These are phyloP conservation scores for Drepana arcuata DNA, from an alignment of 1,140 invertebrate species.

Conservation along the genomic window DNA sequence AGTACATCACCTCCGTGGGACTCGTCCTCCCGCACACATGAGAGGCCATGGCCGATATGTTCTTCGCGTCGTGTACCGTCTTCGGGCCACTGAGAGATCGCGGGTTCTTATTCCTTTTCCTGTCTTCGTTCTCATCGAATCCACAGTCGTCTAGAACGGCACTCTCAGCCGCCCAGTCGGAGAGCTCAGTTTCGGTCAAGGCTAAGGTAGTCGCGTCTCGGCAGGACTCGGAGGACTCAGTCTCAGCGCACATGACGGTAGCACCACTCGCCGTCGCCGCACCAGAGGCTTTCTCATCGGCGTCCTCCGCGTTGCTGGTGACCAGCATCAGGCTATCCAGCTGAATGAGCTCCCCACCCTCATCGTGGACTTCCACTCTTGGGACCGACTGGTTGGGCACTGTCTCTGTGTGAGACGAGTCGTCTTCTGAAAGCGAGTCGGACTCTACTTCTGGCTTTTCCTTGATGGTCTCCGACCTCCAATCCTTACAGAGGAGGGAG, in stretches of 20 bases:
- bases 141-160: conserved; percentile 81
- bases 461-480: conserved; percentile 18
- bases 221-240: conserved; percentile 70
- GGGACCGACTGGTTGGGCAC: conserved; percentile 66
- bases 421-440: conserved; percentile 75
- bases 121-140: conserved; percentile 38
- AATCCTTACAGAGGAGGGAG: conserved; percentile 33
- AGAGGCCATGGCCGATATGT: conserved; percentile 38
- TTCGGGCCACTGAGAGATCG: conserved; percentile 49
- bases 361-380: conserved; percentile 78
- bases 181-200: conserved; percentile 86
- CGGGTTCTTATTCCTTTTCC: conserved; percentile 38
- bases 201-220: conserved; percentile 78
- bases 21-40: conserved; percentile 48
- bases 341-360: conserved; percentile 76
- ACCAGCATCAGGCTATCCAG: conserved; percentile 73
- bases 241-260: conserved; percentile 34
- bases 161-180: conserved; percentile 87
- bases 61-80: conserved; percentile 49
- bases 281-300: conserved; percentile 37
- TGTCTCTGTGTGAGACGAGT: conserved; percentile 47
- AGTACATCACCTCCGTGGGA: conserved; percentile 40
- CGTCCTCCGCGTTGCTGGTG: conserved; percentile 31
- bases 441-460: conserved; percentile 71
- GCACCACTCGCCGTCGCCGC: conserved; percentile 35